A percentile compares a stretch with the other conserved stretches of the same genome.
Evolutionary conservation across 2,113 vertebrate genomes (phyloP).

Genomic region (Engystomops pustulosus): DNA sequence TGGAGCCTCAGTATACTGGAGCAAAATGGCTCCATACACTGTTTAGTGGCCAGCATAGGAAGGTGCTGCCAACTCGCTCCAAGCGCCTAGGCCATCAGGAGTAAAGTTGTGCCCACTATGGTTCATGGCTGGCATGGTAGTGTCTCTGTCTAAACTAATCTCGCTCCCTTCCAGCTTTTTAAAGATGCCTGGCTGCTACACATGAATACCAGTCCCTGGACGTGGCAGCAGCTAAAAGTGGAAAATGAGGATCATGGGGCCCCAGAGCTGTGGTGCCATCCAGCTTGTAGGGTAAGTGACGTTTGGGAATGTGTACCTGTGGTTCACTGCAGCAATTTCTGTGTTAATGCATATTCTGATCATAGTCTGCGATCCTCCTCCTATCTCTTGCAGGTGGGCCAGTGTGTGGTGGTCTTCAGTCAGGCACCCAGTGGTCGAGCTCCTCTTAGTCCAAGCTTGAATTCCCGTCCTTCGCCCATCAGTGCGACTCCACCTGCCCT

Average conservation of each 20-base stretch:
- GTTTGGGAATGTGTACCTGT: not conserved
- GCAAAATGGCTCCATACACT: too few relatives aligned
- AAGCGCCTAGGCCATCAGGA: too few relatives aligned
- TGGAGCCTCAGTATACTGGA: too few relatives aligned
- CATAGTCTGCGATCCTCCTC: constrained; percentile 1
- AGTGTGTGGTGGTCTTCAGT: constrained; percentile 97
- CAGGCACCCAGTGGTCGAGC: constrained; percentile 95
- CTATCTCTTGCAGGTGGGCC: constrained; percentile 82
- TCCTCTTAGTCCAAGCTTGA: constrained; percentile 94
- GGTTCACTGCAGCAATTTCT: too few relatives aligned
- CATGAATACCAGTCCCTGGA: constrained; percentile 84
- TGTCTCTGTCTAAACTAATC: not conserved
- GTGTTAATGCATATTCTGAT: too few relatives aligned
- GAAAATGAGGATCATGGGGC: constrained; percentile 96
- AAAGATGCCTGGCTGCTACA: constrained; percentile 97
- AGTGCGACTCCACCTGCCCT: constrained; percentile 90
- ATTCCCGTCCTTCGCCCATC: constrained; percentile 96
- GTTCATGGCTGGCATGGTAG: too few relatives aligned
- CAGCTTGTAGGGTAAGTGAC: constrained; percentile 88
- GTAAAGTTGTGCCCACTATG: too few relatives aligned
- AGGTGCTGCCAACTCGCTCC: too few relatives aligned
- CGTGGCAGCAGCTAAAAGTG: constrained; percentile 94
- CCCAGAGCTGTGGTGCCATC: constrained; percentile 96
- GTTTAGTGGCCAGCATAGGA: too few relatives aligned
- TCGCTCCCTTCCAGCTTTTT: constrained; percentile 79